Percentiles rank a stretch among this genome's conserved stretches.
These are phyloP conservation scores for Petrocephalus zakoni DNA, from an alignment of 2,113 vertebrate genomes.

Conservation along the genomic window DNA sequence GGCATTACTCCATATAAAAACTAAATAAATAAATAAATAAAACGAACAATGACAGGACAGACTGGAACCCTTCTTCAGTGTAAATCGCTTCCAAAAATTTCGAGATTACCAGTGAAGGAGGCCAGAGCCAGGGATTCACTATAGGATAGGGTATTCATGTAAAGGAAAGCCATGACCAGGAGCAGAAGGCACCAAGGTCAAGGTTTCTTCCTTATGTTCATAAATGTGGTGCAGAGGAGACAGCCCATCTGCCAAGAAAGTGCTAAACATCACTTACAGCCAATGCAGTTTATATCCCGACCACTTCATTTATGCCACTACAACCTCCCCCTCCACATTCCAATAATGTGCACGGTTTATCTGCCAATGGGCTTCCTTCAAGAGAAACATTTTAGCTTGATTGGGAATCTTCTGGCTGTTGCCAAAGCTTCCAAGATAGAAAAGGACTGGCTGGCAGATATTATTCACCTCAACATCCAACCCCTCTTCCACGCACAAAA, in stretches of 20 bases:
- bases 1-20: no score
- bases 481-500: background rate
- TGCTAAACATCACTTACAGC: background rate
- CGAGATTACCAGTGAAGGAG: background rate
- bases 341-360: constrained; percentile 56
- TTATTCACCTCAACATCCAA: background rate
- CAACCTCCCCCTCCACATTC: constrained; percentile 36
- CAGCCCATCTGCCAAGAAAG: background rate
- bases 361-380: constrained; percentile 50
- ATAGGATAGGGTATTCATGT: background rate
- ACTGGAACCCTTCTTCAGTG: background rate
- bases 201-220: background rate
- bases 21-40: no score
- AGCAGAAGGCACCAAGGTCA: background rate
- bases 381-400: constrained; percentile 53
- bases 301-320: constrained; percentile 30
- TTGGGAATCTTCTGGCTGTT: constrained; percentile 50
- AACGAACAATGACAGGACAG: no score
- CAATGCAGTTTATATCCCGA: background rate
- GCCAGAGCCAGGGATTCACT: background rate
- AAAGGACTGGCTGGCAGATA: background rate
- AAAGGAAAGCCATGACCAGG: background rate
- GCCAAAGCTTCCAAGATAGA: constrained; percentile 23
- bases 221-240: background rate
- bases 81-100: background rate